Conservation (phyloP, 2,113 vertebrate genomes). For the Ifrita kowaldi region DNA sequence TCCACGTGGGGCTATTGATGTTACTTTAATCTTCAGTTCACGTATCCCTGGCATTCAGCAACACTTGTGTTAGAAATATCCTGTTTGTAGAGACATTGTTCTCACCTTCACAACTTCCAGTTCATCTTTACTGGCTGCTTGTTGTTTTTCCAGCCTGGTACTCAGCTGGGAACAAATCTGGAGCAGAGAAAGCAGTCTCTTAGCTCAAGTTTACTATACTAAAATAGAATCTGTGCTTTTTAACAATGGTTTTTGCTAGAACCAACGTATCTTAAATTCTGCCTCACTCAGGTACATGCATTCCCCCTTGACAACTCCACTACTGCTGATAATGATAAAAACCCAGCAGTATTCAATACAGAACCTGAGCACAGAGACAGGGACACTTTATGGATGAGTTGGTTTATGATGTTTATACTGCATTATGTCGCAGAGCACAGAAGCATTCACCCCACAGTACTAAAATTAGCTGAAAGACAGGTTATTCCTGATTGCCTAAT, state of each 20-base stretch:
- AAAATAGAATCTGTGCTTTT: neutral
- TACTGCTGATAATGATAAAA: neutral
- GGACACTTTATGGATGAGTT: neutral
- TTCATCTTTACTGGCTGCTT: constrained; percentile 91
- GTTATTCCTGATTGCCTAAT: neutral
- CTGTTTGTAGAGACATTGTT: neutral
- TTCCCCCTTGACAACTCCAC: neutral
- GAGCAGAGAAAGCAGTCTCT: constrained; percentile 23
- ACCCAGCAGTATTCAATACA: neutral
- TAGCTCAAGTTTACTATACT: neutral
- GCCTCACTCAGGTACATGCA: neutral
- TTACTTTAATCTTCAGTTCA: neutral
- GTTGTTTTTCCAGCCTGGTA: constrained; percentile 93
- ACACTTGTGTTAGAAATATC: neutral
- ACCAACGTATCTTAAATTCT: neutral
- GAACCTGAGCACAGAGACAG: neutral
- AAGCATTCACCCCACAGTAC: neutral
- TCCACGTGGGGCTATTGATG: neutral
- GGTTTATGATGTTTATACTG: neutral
- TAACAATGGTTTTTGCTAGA: neutral
- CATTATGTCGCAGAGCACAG: neutral
- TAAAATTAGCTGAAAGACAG: neutral
- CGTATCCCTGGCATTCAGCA: neutral
- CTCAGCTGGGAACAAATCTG: constrained; percentile 98
- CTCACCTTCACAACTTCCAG: constrained; percentile 92